A percentile compares a stretch with the other conserved stretches of the same genome.
These are phyloP conservation scores for Lepidonotus clava DNA, from an alignment of 2,888 invertebrate genomes.

Conservation along the genomic window DNA sequence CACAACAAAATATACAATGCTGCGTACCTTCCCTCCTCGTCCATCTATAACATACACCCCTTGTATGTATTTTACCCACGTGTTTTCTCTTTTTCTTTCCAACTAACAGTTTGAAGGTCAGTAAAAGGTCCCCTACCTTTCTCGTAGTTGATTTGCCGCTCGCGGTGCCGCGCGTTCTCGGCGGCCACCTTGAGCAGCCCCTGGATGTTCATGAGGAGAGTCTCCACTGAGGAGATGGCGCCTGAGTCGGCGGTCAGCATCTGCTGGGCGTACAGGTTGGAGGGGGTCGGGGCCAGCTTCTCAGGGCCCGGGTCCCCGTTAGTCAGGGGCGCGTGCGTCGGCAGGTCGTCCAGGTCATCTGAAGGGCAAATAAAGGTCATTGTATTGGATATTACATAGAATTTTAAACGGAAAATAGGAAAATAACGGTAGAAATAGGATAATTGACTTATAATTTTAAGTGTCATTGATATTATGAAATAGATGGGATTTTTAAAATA, in stretches of 20 bases:
- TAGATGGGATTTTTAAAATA: too few species aligned
- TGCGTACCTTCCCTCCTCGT: too few species aligned
- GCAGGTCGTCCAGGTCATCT: conserved; percentile 53
- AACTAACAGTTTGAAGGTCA: too few species aligned
- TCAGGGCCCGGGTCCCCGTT: conserved; percentile 48
- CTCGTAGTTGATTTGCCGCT: conserved; percentile 96
- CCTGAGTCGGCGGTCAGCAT: conserved; percentile 46
- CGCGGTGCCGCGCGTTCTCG: conserved; percentile 97
- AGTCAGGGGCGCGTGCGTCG: conserved; percentile 9
- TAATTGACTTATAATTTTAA: too few species aligned
- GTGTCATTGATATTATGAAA: too few species aligned
- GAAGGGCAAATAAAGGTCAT: neutral
- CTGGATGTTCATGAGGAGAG: conserved; percentile 95
- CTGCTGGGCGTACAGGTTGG: conserved; percentile 32
- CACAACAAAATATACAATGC: too few species aligned
- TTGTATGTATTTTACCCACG: too few species aligned
- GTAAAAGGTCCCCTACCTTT: conserved; percentile 87
- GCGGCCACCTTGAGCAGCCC: conserved; percentile 98
- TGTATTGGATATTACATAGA: neutral
- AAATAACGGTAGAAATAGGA: too few species aligned
- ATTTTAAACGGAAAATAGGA: too few species aligned
- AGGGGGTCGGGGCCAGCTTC: neutral
- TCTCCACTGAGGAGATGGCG: conserved; percentile 90
- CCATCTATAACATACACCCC: too few species aligned
- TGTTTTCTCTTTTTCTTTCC: too few species aligned